Percentiles rank a stretch among this genome's conserved stretches.
Conservation (phyloP, 2,888 invertebrate genomes). For the Trimorus sp. region DNA sequence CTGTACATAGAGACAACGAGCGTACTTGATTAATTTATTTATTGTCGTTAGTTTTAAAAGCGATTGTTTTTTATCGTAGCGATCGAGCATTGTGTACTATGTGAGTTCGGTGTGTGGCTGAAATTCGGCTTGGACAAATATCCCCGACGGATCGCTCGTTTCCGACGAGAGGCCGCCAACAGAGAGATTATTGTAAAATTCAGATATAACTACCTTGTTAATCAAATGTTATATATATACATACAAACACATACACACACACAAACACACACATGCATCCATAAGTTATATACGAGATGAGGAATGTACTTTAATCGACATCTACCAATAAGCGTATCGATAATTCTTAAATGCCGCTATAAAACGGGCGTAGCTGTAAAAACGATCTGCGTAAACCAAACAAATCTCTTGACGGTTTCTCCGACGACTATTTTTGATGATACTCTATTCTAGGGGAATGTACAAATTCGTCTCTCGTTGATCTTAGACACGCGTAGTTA, state of each 20-base stretch:
- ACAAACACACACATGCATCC: constrained; percentile 24
- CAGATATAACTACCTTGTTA: constrained; percentile 53
- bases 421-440: constrained; percentile 47
- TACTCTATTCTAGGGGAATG: constrained; percentile 29
- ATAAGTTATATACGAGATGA: constrained; percentile 20
- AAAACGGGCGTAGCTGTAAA: not conserved
- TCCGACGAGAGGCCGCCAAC: not conserved
- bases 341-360: not conserved
- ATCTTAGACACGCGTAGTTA: constrained; percentile 41
- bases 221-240: constrained; percentile 47
- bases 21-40: constrained; percentile 40
- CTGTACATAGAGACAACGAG: constrained; percentile 24
- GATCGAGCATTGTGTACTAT: not conserved
- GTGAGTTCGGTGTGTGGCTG: not conserved
- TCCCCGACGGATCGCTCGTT: constrained; percentile 4
- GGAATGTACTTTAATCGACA: not conserved
- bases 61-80: constrained; percentile 11
- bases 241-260: not conserved
- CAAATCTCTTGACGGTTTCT: constrained; percentile 18
- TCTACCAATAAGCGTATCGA: not conserved
- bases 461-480: constrained; percentile 48
- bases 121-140: not conserved
- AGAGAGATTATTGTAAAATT: constrained; percentile 47
- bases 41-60: constrained; percentile 30
- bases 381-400: not conserved